phyloP scores from a whole-genome alignment of 2,888 invertebrate species.

The Heliothis peltigera region DNA sequence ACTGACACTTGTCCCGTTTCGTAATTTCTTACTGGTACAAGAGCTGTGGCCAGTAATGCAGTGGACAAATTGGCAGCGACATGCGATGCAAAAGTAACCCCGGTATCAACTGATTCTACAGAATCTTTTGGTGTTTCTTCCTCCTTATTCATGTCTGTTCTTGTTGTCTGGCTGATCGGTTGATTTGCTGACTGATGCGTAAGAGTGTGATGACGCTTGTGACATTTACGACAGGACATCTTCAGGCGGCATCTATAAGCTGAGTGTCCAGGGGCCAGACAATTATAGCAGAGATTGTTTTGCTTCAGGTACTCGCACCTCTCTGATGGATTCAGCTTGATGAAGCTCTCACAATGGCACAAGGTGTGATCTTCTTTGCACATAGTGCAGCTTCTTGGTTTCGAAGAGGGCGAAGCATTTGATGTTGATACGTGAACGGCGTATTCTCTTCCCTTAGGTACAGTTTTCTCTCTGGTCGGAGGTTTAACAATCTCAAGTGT shows the following conservation, averaged over 20 bases:
- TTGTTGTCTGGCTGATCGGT: slow-evolving; percentile 7
- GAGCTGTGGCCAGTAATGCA: slow-evolving; percentile 34
- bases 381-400: slow-evolving; percentile 2
- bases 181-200: slow-evolving; percentile 13
- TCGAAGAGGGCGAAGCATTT: not conserved
- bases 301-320: slow-evolving; percentile 12
- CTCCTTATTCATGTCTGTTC: not conserved
- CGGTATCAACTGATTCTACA: no score
- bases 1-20: no score
- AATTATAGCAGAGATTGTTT: slow-evolving; percentile 14
- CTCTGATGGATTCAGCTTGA: not conserved
- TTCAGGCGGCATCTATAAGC: slow-evolving; percentile 7
- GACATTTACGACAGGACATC: slow-evolving; percentile 12
- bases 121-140: no score
- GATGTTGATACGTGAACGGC: slow-evolving; percentile 7
- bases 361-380: slow-evolving; percentile 11
- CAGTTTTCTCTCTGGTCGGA: not conserved
- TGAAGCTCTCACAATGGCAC: slow-evolving; percentile 10
- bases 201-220: slow-evolving; percentile 20
- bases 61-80: no score
- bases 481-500: slow-evolving; percentile 53
- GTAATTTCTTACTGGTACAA: slow-evolving; percentile 22
- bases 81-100: no score
- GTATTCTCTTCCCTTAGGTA: slow-evolving; percentile 10
- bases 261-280: slow-evolving; percentile 17